These are phyloP conservation scores for Cossypha caffra DNA, from an alignment of 2,797 vertebrate genomes.

Conservation along the genomic window DNA sequence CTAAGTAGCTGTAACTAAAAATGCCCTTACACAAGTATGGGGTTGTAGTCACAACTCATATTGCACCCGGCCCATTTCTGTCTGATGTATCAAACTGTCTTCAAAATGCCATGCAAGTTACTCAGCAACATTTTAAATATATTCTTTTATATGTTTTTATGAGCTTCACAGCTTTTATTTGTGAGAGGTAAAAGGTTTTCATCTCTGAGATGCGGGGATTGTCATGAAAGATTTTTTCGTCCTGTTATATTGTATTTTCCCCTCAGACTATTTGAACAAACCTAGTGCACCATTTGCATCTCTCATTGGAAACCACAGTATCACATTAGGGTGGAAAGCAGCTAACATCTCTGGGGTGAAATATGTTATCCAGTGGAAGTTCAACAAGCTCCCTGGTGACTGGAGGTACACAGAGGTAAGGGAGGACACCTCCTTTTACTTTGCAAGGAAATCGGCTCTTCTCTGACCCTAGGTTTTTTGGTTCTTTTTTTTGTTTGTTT, in stretches of 20 bases:
- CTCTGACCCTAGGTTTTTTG: background rate
- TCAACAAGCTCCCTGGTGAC: constrained; percentile 63
- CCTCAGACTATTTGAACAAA: constrained; percentile 37
- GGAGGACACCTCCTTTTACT: background rate
- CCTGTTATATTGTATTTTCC: background rate
- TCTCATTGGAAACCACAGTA: constrained; percentile 64
- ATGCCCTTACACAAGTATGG: background rate
- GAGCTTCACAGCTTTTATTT: background rate
- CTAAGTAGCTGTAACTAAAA: background rate
- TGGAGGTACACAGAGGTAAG: constrained; percentile 79
- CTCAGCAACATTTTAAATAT: background rate
- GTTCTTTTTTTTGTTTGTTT: too few relatives aligned
- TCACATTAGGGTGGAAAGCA: constrained; percentile 74
- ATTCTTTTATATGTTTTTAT: background rate
- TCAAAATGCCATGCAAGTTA: background rate
- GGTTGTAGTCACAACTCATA: background rate
- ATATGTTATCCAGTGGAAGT: constrained; percentile 81
- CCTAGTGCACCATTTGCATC: constrained; percentile 75
- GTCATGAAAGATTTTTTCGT: background rate
- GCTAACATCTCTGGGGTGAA: constrained; percentile 73
- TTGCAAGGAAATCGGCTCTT: background rate
- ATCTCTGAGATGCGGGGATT: background rate
- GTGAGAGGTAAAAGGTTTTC: background rate
- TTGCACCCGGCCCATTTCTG: background rate
- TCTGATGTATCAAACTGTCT: background rate